Base-by-base conservation (phyloP, 2,888 invertebrate genomes). In the Sminthurinus aureus region DNA sequence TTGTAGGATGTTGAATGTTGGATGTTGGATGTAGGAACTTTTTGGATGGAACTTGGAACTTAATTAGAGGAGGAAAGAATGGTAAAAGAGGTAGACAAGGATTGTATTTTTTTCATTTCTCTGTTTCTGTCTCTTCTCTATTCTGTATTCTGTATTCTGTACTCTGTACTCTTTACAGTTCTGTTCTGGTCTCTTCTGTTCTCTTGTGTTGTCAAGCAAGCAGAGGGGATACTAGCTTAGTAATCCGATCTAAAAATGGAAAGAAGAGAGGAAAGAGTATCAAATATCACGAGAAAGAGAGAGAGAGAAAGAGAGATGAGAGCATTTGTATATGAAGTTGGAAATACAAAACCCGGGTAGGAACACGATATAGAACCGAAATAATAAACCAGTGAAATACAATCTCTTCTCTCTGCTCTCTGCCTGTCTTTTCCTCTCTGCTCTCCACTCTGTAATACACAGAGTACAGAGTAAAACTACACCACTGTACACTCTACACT, bases 291-390 rank as follows among this genome's bases (percentile, higher is more conserved):
- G 85, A 85, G 83, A 85, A 84, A 84, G 84, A 84, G 84, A 86
- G 86, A 87, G 84, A 85, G 82, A 85, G 86, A 85, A 86, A 38
- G 83, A 85, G 85, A 84, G 84, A 84, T 84, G 85, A 85, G 84
- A 85, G 77, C 84, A 84, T 85, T 85, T 85, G 85, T 86, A 84
- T 84, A 85, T 84, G 84, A 86, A 85, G 85, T 85, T 84, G 84
- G 84, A 86, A 87, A 87, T 85, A 85, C 83, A 85, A 87, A 85
- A 87, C 87, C 87, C 87, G 87, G 87, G 87, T 87, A 85, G 86
- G 86, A 87, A 87, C 85, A 78, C 81, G 87, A 87, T 87, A 86
- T 86, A 85, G 86, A 85, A 86, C 87, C 87, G 87, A 87, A 87
- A 87, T 87, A 87, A 87, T 87, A 87, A 87, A 87, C 87, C 87